Conservation (phyloP, 1,140 invertebrate genomes). For the Anastatus disparis region DNA sequence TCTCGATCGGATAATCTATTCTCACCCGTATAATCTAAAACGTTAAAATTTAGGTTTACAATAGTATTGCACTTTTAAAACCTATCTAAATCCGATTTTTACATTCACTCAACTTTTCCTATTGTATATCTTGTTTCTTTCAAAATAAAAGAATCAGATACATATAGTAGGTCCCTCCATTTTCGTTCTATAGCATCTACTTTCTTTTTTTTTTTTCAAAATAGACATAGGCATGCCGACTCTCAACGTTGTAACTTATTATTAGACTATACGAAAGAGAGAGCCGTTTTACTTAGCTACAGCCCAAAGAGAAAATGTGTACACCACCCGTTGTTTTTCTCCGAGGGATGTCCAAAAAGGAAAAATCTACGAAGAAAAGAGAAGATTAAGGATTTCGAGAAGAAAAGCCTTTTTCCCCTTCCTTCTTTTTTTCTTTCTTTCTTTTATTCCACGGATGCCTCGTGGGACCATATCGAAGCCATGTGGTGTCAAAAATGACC, state of each 20-base stretch:
- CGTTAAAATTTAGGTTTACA: no score
- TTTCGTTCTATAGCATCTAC: no score
- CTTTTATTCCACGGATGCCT: no score
- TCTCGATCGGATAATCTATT: no score
- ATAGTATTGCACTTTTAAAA: no score
- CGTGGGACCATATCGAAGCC: slow-evolving; percentile 27
- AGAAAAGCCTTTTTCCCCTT: slow-evolving; percentile 28
- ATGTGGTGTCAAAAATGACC: slow-evolving; percentile 14
- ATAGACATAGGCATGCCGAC: background rate
- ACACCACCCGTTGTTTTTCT: slow-evolving; percentile 27
- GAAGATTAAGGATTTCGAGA: slow-evolving; percentile 45
- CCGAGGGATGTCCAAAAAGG: slow-evolving; percentile 39
- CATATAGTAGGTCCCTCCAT: no score
- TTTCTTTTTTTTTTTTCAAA: background rate
- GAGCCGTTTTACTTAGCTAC: no score
- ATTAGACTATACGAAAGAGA: slow-evolving; percentile 16
- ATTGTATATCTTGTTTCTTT: background rate
- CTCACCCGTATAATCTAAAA: no score
- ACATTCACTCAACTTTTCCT: background rate
- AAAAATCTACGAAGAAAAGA: slow-evolving; percentile 25
- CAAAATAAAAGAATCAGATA: background rate
- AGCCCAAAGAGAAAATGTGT: no score
- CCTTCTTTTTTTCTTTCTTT: no score
- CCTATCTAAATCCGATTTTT: slow-evolving; percentile 11
- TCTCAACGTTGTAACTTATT: slow-evolving; percentile 1